Percentiles rank a stretch among this genome's conserved stretches.
These are phyloP conservation scores for Schlechtendalia chinensis DNA, from an alignment of 1,140 invertebrate species.

Conservation along the genomic window DNA sequence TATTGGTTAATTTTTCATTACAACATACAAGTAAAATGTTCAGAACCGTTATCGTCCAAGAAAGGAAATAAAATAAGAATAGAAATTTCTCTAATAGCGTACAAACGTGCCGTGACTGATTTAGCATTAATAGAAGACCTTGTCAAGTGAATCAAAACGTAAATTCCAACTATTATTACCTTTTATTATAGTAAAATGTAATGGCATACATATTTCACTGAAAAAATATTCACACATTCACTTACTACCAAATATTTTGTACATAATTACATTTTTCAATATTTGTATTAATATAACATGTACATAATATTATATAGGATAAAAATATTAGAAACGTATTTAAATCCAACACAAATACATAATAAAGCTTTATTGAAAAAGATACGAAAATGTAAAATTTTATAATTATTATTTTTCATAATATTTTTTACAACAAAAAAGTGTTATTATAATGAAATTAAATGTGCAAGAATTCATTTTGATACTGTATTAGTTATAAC, in stretches of 20 bases:
- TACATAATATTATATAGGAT: background rate
- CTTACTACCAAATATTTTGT: background rate
- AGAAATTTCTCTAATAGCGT: slow-evolving; percentile 13
- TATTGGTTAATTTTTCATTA: background rate
- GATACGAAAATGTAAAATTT: background rate
- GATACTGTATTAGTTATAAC: slow-evolving; percentile 12
- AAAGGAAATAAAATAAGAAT: slow-evolving; percentile 19
- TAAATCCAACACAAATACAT: background rate
- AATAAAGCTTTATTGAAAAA: background rate
- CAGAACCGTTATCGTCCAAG: background rate
- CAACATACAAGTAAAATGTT: background rate
- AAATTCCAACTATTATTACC: background rate
- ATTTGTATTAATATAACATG: background rate
- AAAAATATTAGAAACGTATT: background rate
- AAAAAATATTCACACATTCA: background rate
- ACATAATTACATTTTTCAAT: background rate
- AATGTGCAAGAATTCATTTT: background rate
- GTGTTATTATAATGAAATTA: background rate
- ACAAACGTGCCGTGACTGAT: slow-evolving; percentile 25
- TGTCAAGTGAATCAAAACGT: background rate
- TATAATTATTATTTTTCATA: background rate
- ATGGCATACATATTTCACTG: background rate
- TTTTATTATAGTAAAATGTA: slow-evolving; percentile 7
- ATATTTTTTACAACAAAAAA: background rate
- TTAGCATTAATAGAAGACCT: slow-evolving; percentile 22